A percentile compares a stretch with the other conserved stretches of the same genome.
These are phyloP conservation scores for Mactra quadrangularis DNA, from an alignment of 1,140 invertebrate genomes.

Conservation along the genomic window DNA sequence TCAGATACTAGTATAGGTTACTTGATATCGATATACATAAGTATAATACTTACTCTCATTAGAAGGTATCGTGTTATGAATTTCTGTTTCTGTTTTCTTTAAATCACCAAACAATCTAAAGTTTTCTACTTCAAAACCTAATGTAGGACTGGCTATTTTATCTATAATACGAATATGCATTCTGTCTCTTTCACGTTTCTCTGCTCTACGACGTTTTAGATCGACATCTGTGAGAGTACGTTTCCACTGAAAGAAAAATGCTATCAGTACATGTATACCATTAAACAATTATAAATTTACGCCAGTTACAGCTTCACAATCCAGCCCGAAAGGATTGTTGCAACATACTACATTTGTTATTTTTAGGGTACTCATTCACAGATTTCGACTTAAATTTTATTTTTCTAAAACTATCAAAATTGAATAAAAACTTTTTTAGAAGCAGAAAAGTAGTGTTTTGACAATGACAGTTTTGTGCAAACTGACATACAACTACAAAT, in stretches of 20 bases:
- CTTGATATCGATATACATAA: too few species aligned
- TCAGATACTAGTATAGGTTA: too few species aligned
- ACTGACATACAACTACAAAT: background rate
- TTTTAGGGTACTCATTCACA: background rate
- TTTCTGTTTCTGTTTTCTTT: conserved; percentile 43
- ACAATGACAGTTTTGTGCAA: too few species aligned
- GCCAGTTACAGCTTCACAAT: background rate
- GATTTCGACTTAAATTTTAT: too few species aligned
- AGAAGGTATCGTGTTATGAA: conserved; percentile 54
- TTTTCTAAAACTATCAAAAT: too few species aligned
- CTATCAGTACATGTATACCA: background rate
- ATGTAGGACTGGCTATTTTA: conserved; percentile 28
- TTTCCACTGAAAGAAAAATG: conserved; percentile 45
- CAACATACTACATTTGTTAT: background rate
- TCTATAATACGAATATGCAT: conserved; percentile 44
- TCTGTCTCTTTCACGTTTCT: conserved; percentile 36
- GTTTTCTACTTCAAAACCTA: conserved; percentile 53
- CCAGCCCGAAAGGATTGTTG: background rate
- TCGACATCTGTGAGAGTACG: conserved; percentile 37
- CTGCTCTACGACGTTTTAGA: conserved; percentile 29
- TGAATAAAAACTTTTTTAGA: too few species aligned
- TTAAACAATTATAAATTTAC: background rate
- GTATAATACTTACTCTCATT: conserved; percentile 31
- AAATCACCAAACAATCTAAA: conserved; percentile 40
- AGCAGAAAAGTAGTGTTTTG: too few species aligned